Percentiles rank a stretch among this genome's conserved stretches.
phyloP scores from a whole-genome alignment of 2,797 vertebrate genomes.

The Furcifer pardalis region DNA sequence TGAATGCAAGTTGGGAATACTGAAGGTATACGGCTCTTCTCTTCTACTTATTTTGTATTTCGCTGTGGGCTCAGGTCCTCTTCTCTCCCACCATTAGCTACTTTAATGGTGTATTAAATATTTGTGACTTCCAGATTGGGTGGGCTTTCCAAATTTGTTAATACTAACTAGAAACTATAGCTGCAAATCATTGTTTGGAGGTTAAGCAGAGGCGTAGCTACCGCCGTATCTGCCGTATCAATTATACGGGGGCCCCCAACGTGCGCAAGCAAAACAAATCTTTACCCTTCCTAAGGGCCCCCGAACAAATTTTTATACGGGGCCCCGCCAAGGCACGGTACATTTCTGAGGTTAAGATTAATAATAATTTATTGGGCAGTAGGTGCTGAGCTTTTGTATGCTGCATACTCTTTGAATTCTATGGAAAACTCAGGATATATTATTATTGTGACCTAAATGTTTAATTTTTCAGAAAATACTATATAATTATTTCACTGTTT shows the following conservation, averaged over 20 bases:
- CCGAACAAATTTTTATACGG: too few species aligned
- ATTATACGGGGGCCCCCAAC: too few species aligned
- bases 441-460: neutral
- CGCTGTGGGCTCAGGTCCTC: neutral
- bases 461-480: neutral
- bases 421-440: neutral
- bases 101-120: neutral
- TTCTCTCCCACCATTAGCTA: neutral
- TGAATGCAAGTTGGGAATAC: slow-evolving; percentile 93
- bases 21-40: slow-evolving; percentile 85
- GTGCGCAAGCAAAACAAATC: too few species aligned
- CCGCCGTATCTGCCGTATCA: too few species aligned
- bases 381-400: neutral
- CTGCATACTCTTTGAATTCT: neutral
- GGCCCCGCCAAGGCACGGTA: too few species aligned
- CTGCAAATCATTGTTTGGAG: neutral
- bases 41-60: slow-evolving; percentile 72
- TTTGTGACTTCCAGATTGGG: neutral
- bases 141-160: neutral
- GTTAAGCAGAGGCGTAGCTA: too few species aligned
- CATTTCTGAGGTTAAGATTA: neutral
- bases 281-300: too few species aligned
- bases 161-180: neutral
- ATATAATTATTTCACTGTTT: neutral
- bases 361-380: neutral